These are phyloP conservation scores for Gymnocheta viridis DNA, from an alignment of 2,888 invertebrate species.

Conservation along the genomic window DNA sequence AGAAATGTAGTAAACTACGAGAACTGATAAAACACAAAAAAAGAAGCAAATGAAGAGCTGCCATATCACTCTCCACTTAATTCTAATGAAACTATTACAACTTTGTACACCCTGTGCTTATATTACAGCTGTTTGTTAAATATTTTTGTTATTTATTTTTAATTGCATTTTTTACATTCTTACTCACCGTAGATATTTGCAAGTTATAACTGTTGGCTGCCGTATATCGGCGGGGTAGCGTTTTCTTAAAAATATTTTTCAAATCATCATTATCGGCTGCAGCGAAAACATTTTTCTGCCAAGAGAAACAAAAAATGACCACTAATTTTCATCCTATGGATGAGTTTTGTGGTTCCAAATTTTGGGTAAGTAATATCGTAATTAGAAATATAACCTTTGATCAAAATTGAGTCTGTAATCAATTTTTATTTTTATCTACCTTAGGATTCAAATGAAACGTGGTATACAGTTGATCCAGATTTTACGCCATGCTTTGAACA, in stretches of 20 bases:
- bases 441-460: slow-evolving; percentile 89
- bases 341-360: slow-evolving; percentile 89
- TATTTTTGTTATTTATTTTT: slow-evolving; percentile 38
- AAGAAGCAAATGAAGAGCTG: not conserved
- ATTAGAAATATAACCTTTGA: not conserved
- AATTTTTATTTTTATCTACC: slow-evolving; percentile 42
- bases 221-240: not conserved
- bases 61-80: not conserved
- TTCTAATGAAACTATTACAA: not conserved
- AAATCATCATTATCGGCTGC: not conserved
- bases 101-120: slow-evolving; percentile 9
- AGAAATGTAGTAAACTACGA: slow-evolving; percentile 16
- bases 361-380: slow-evolving; percentile 87
- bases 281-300: not conserved
- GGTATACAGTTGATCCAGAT: slow-evolving; percentile 92
- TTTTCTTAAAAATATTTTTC: not conserved
- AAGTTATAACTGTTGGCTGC: slow-evolving; percentile 24
- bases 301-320: slow-evolving; percentile 26
- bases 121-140: slow-evolving; percentile 47
- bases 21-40: not conserved
- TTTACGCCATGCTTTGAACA: slow-evolving; percentile 96
- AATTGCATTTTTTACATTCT: slow-evolving; percentile 26
- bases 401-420: slow-evolving; percentile 34
- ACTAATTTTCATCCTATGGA: slow-evolving; percentile 84
- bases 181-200: slow-evolving; percentile 44